Evolutionary conservation across 2,113 vertebrate genomes (phyloP).

Genomic region (Platichthys flesus): DNA sequence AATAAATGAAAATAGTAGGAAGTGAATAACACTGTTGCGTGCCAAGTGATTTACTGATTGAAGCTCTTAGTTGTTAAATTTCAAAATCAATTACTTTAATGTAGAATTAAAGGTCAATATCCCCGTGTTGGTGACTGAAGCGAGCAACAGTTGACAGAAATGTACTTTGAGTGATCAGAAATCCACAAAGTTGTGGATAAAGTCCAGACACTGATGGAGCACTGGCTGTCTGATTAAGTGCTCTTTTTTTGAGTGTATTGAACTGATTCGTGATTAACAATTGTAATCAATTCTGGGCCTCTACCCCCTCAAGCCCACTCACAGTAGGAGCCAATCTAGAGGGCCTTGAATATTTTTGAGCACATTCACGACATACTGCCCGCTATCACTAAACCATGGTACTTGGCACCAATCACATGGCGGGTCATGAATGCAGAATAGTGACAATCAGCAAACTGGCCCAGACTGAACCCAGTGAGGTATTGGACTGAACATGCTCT

Average conservation of each 20-base stretch:
- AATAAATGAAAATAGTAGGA: neutral
- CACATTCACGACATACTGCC: constrained; percentile 59
- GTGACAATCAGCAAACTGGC: constrained; percentile 70
- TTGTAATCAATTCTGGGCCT: constrained; percentile 82
- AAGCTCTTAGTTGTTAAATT: neutral
- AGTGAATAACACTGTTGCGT: neutral
- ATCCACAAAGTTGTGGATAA: constrained; percentile 35
- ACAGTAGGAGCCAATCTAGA: constrained; percentile 65
- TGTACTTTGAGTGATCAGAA: constrained; percentile 59
- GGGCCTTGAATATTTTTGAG: constrained; percentile 73
- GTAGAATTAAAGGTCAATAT: neutral
- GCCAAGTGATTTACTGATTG: neutral
- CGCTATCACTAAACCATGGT: constrained; percentile 40
- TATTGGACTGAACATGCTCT: constrained; percentile 15
- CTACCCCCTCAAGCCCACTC: constrained; percentile 63
- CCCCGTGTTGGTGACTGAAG: constrained; percentile 28
- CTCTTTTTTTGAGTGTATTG: constrained; percentile 74
- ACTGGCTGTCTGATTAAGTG: constrained; percentile 67
- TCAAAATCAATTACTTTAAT: neutral
- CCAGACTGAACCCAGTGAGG: constrained; percentile 21
- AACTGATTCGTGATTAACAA: constrained; percentile 86
- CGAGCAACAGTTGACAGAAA: constrained; percentile 61
- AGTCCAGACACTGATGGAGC: constrained; percentile 66
- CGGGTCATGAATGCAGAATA: constrained; percentile 53
- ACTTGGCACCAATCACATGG: constrained; percentile 76